Conservation (phyloP, 2,113 vertebrate genomes). For the Pelecanus crispus region DNA sequence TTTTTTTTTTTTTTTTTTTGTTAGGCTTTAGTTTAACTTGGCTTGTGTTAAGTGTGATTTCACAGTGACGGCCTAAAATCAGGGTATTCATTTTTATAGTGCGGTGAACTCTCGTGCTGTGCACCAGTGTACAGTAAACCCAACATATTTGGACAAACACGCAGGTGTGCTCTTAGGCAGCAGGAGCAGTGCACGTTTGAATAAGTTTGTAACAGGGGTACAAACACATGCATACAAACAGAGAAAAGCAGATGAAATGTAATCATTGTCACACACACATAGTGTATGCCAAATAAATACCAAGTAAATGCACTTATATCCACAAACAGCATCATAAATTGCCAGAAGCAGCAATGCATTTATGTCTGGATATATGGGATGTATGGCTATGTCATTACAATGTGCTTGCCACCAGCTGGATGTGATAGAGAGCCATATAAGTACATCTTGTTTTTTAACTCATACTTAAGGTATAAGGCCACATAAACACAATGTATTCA, state of each 20-base stretch:
- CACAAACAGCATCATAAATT: neutral
- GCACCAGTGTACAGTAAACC: neutral
- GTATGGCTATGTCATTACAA: neutral
- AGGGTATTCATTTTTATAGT: neutral
- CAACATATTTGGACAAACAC: rapidly evolving
- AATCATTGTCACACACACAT: neutral
- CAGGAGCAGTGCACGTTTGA: neutral
- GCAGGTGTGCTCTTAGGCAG: neutral
- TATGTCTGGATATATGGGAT: neutral
- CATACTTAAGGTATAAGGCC: neutral
- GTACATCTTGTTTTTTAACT: constrained; percentile 21
- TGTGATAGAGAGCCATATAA: constrained; percentile 15
- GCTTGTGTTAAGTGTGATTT: neutral
- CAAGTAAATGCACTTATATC: neutral
- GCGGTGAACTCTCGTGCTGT: rapidly evolving
- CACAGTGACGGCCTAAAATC: neutral
- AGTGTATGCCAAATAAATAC: neutral
- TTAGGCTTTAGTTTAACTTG: neutral
- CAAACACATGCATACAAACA: neutral
- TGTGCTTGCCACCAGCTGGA: neutral
- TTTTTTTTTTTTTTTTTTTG: neutral
- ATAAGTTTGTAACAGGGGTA: neutral
- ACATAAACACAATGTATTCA: neutral
- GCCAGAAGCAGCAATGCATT: neutral
- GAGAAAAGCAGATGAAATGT: neutral